Evolutionary conservation across 2,888 invertebrate genomes (phyloP), one percentile per base, ranked within the genome.

Genomic region (Noctua comes): DNA sequence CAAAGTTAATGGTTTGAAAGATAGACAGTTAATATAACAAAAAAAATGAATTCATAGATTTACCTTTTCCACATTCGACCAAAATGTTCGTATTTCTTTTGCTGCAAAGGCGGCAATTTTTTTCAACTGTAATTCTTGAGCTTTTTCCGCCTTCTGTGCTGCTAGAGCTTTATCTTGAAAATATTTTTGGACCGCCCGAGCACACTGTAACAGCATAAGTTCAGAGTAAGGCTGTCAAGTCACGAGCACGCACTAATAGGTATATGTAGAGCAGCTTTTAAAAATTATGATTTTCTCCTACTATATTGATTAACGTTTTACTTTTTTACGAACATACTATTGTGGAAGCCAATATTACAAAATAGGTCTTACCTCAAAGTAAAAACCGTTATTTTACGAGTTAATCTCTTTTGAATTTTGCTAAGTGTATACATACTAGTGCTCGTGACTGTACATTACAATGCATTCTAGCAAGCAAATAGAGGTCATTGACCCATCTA

Each of bases 21-120:
- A 36, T 36, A 36, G 0, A 36, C 36, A 36, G 36, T 36, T 36
- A 36, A 36, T 6, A 6, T 36, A 31, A n/a, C 48, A 0, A n/a
- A 48, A n/a, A 21, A 46, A 46, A 46, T 16, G 0, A 46, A 46
- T 46, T 8, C 1, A 18, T n/a, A 76, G n/a, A 43, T 31, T 13
- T 89, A 98, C 98, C 97, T 99, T 99, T 95, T 99, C 99, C 18
- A 99, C 99, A 95, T 99, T 99, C 7, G 97, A 97, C 99, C 99
- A 99, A 95, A 99, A 99, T 76, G 98, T 98, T 93, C 98, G 98
- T 7, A 99, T 98, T 97, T 99, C 99, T 92, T 99, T 99, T 0
- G 99, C 99, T 86, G 99, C 98, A 89, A 98, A 98, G 0, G 98
- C 98, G 7, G 99, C 99, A 54, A 99, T 98, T 91, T 98, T 98